Evolutionary conservation across 2,888 invertebrate genomes (phyloP).

Genomic region (Scaptomyza tumidula): DNA sequence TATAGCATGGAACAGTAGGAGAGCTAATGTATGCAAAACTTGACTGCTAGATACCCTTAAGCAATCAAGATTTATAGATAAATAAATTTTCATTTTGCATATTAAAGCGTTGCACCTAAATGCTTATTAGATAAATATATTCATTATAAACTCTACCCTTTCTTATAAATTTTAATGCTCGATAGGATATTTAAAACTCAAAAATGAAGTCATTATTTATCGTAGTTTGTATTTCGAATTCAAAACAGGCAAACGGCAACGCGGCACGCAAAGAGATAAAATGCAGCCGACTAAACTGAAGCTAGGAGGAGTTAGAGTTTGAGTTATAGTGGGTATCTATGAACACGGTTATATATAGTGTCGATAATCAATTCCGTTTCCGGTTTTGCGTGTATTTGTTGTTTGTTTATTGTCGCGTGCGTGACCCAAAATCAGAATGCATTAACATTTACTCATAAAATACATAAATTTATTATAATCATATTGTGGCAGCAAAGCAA

Average conservation of each 20-base stretch:
- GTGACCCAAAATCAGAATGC: slow-evolving; percentile 63
- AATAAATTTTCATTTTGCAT: too few relatives aligned
- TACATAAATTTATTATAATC: slow-evolving; percentile 69
- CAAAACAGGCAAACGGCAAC: slow-evolving; percentile 61
- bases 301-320: neutral
- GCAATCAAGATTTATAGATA: neutral
- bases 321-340: neutral
- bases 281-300: slow-evolving; percentile 41
- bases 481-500: slow-evolving; percentile 46
- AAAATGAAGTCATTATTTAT: slow-evolving; percentile 69
- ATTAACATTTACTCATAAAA: slow-evolving; percentile 43
- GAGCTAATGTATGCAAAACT: neutral
- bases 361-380: slow-evolving; percentile 76
- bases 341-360: slow-evolving; percentile 19
- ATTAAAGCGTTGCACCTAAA: too few relatives aligned
- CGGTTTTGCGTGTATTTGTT: slow-evolving; percentile 1
- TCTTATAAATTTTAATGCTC: neutral
- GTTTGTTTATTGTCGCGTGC: slow-evolving; percentile 47
- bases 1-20: neutral
- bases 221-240: slow-evolving; percentile 56
- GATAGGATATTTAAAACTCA: slow-evolving; percentile 13
- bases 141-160: neutral
- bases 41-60: neutral
- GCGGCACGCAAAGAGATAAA: slow-evolving; percentile 70
- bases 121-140: too few relatives aligned